Percentiles rank a stretch among this genome's conserved stretches.
Conservation (phyloP, 1,140 invertebrate genomes). For the Pseudomyrmex gracilis region DNA sequence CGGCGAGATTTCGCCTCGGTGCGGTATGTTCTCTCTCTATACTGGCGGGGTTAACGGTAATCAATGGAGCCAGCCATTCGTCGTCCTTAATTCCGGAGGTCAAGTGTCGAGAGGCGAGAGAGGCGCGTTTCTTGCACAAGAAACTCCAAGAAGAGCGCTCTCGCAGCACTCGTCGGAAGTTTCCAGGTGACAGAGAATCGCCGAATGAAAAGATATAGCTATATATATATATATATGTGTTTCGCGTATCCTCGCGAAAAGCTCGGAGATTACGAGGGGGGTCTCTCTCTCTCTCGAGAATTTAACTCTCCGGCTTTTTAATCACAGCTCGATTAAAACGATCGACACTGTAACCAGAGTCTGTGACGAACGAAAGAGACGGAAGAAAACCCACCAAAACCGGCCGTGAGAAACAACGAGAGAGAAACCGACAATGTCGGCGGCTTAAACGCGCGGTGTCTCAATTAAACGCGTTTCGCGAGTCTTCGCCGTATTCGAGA, state of each 20-base stretch:
- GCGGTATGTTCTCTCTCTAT: conserved; percentile 34
- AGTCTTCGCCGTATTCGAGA: conserved; percentile 54
- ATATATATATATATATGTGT: no score
- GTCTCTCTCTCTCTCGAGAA: no score
- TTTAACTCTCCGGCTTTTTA: conserved; percentile 6
- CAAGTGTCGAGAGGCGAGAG: conserved; percentile 45
- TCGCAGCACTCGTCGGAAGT: conserved; percentile 25
- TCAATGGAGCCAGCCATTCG: conserved; percentile 51
- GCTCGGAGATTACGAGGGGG: not conserved
- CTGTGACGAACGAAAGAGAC: not conserved
- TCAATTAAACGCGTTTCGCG: conserved; percentile 59
- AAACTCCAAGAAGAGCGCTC: not conserved
- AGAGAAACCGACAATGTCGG: conserved; percentile 22
- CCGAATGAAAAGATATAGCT: no score
- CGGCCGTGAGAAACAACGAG: not conserved
- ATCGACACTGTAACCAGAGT: not conserved
- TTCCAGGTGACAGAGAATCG: not conserved
- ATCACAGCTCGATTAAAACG: conserved; percentile 35
- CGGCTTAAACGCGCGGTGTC: conserved; percentile 16
- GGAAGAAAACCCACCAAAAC: no score
- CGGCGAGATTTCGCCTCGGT: conserved; percentile 42
- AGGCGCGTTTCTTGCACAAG: not conserved
- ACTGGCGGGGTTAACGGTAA: conserved; percentile 69
- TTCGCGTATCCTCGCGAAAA: not conserved
- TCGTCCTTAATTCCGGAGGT: conserved; percentile 61